phyloP scores from a whole-genome alignment of 2,888 invertebrate genomes.

The Hoplodrina blanda region DNA sequence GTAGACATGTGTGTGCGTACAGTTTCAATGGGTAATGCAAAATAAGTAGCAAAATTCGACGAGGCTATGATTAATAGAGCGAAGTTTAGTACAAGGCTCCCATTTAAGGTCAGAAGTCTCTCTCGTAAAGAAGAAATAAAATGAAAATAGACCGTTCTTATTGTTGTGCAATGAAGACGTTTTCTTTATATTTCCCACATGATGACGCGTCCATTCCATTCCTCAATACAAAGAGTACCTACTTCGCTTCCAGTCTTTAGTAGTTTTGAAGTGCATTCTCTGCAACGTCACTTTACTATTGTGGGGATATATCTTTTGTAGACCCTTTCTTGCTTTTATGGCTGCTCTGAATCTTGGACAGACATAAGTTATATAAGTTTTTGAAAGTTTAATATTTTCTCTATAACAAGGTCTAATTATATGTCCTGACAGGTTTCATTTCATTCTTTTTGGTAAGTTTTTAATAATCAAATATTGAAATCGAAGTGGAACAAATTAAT shows the following conservation, averaged over 20 bases:
- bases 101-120: slow-evolving; percentile 39
- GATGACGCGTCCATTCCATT: slow-evolving; percentile 50
- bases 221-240: slow-evolving; percentile 57
- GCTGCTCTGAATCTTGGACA: slow-evolving; percentile 35
- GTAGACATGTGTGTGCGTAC: slow-evolving; percentile 8
- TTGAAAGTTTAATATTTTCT: background rate
- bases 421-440: background rate
- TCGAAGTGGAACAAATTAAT: background rate
- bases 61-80: slow-evolving; percentile 57
- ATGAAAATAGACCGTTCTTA: slow-evolving; percentile 35
- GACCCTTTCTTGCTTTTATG: slow-evolving; percentile 47
- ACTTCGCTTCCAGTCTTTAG: slow-evolving; percentile 61
- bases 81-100: slow-evolving; percentile 40
- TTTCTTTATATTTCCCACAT: slow-evolving; percentile 58
- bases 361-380: slow-evolving; percentile 17
- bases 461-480: background rate
- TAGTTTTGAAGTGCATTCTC: slow-evolving; percentile 63
- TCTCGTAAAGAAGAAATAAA: slow-evolving; percentile 36
- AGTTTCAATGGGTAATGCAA: slow-evolving; percentile 41
- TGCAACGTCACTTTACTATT: slow-evolving; percentile 50
- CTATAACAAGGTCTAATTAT: background rate
- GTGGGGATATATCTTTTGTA: slow-evolving; percentile 53
- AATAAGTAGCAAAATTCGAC: slow-evolving; percentile 43
- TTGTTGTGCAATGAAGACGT: slow-evolving; percentile 54
- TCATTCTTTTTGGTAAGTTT: background rate